These are phyloP conservation scores for Pyrocephalus nanus DNA, from an alignment of 2,797 vertebrate genomes.

Conservation along the genomic window DNA sequence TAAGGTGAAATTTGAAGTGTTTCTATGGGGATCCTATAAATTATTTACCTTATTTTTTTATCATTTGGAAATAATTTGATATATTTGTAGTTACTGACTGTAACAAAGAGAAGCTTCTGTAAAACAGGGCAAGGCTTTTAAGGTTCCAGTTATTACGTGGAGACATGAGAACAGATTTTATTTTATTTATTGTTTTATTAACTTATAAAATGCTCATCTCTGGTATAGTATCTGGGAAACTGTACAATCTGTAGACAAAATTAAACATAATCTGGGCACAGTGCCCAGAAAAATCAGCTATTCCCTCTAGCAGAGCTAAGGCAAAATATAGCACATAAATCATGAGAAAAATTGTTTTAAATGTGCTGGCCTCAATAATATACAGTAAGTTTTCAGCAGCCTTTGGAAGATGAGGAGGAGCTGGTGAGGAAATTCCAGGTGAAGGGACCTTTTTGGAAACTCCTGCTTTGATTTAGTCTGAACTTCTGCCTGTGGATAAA, in stretches of 20 bases:
- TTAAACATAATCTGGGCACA: slow-evolving; percentile 62
- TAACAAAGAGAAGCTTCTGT: slow-evolving; percentile 21
- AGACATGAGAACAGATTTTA: slow-evolving; percentile 52
- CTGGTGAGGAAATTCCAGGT: neutral
- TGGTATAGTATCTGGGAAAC: slow-evolving; percentile 63
- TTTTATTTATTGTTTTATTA: slow-evolving; percentile 69
- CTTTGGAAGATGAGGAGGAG: neutral
- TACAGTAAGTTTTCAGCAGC: neutral
- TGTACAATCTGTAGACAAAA: slow-evolving; percentile 48
- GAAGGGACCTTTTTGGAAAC: neutral
- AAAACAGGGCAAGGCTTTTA: slow-evolving; percentile 2
- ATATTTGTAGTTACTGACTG: neutral
- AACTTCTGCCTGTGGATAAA: neutral
- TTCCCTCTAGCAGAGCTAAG: slow-evolving; percentile 31
- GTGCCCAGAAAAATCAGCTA: slow-evolving; percentile 52
- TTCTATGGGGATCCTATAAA: slow-evolving; percentile 32
- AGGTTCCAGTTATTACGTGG: slow-evolving; percentile 29
- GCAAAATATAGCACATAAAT: slow-evolving; percentile 61
- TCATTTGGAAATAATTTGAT: slow-evolving; percentile 44
- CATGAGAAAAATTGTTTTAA: slow-evolving; percentile 31
- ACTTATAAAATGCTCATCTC: slow-evolving; percentile 58
- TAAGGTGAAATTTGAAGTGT: slow-evolving; percentile 39
- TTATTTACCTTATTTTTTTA: slow-evolving; percentile 43
- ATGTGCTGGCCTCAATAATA: neutral
- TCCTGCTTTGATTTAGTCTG: neutral